Evolutionary conservation across 2,113 vertebrate genomes (phyloP).

Genomic region (Ardeotis arabs): DNA sequence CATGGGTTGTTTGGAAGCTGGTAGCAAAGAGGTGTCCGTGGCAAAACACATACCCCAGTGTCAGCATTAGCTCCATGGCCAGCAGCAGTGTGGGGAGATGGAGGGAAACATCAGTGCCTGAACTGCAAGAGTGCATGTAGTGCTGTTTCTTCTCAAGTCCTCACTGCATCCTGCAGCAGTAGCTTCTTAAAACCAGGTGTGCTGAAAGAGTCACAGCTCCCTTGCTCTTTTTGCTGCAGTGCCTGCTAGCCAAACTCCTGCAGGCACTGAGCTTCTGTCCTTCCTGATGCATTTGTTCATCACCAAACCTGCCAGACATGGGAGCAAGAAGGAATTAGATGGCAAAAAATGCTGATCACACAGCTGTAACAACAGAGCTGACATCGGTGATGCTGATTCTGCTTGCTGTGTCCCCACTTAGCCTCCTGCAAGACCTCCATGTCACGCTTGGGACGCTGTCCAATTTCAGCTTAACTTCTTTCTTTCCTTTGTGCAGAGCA

Average conservation of each 20-base stretch:
- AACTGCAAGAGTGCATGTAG: neutral
- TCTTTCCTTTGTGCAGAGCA: neutral
- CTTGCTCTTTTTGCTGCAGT: neutral
- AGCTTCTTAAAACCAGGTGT: neutral
- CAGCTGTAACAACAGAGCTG: neutral
- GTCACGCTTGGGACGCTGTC: neutral
- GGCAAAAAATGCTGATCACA: neutral
- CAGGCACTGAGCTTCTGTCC: neutral
- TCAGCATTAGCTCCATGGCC: rapidly evolving
- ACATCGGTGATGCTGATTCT: neutral
- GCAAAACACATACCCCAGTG: neutral
- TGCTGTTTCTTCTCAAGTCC: neutral
- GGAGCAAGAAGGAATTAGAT: neutral
- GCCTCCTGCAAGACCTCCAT: rapidly evolving
- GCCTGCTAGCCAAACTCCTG: neutral
- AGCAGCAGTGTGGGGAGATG: neutral
- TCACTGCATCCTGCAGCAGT: neutral
- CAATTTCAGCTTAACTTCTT: neutral
- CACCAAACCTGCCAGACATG: neutral
- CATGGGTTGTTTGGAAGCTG: neutral
- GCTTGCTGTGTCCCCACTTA: neutral
- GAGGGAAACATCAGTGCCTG: neutral
- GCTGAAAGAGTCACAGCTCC: neutral
- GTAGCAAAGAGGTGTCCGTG: neutral
- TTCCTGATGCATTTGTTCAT: neutral